Evolutionary conservation across 2,888 invertebrate species (phyloP), one percentile per base, ranked within the genome.

Genomic region (Erebia palarica): DNA sequence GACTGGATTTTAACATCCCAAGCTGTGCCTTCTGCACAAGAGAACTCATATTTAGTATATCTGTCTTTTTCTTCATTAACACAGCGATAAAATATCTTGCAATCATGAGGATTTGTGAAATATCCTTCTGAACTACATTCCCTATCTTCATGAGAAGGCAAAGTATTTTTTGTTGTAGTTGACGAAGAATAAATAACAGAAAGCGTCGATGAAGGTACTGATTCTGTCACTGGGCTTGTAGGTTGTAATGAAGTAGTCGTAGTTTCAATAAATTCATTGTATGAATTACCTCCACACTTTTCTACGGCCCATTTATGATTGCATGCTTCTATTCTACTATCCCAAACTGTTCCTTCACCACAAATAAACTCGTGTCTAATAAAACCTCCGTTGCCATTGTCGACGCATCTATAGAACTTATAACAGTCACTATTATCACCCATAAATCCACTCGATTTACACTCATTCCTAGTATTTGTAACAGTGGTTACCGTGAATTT

Each of bases 21-120:
- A n/a, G 94, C 94, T 0, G 96, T 96, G 51, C 95, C 96, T 71
- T 94, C 93, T 0, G 95, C 95, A 78, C 96, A 96, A 13, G 91
- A 90, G 84, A 96, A 97, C 74, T 96, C 95, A 81, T 96, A 95
- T 85, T 94, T 95, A 65, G 88, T 95, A 79, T 91, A 96, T 10
- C 93, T 92, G 71, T 94, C 94, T 58, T 92, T 87, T 0, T 94
- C 95, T 80, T 94, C 93, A 67, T 93, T 90, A 27, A 96, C 96
- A 86, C 97, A 97, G 76, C 97, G 94, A 82, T 96, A 96, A 88
- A 97, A 97, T 83, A 95, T 96, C 73, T 93, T 95, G 81, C 97
- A 97, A 80, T 97, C 94, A 60, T 89, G 88, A 55, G 94, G 90
- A 85, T 97, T 95, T 14, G 95, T 94, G 80, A 95, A 94, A 84